Evolutionary conservation across 92 coral and sea anemone species (phyloP), one percentile per base, ranked within the genome.

Genomic region (Diadumene lineata): DNA sequence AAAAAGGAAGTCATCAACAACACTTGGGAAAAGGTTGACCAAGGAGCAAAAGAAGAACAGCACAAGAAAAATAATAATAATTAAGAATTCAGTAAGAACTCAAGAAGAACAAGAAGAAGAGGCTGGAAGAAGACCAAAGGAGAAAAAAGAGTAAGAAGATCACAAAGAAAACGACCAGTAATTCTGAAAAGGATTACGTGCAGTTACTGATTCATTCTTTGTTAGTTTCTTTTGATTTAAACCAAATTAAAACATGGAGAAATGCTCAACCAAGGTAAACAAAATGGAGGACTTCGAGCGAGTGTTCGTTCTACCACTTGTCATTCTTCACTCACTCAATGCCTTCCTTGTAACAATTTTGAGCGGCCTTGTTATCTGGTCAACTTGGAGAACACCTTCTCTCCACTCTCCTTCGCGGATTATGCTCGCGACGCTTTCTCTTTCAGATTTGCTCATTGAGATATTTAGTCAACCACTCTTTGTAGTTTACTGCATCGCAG

Each of bases 381-480:
- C 73, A 3, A 68, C 50, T 15, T 68, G 60, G 60, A 68, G 33
- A 46, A 68, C 38, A 1, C 73, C 73, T 18, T 48, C 73, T 22
- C 43, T 68, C 1, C 73, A 46, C 15, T 44, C 73, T 2, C 73
- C 73, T 10, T 70, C 75, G n/a, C 50, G 75, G 17, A 70, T 70
- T 26, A 58, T 70, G 19, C 75, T 70, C 8, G 50, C 44, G 2
- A 50, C 38, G 19, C 75, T 70, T 28, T 61, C 75, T 7, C 1
- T 70, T 13, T 50, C 75, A 0, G 75, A 70, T 25, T 28, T 70
- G 18, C 13, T 70, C 1, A 21, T 53, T 7, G 75, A 44, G 0
- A 43, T 16, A 50, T 43, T 51, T 31, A 44, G 32, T 1, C 63
- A 70, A 34, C 75, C 75, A 0, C 22, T 51, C 19, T 50, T 70